These are phyloP conservation scores for Apocrypta bakeri DNA, from an alignment of 1,140 invertebrate species.

Conservation along the genomic window DNA sequence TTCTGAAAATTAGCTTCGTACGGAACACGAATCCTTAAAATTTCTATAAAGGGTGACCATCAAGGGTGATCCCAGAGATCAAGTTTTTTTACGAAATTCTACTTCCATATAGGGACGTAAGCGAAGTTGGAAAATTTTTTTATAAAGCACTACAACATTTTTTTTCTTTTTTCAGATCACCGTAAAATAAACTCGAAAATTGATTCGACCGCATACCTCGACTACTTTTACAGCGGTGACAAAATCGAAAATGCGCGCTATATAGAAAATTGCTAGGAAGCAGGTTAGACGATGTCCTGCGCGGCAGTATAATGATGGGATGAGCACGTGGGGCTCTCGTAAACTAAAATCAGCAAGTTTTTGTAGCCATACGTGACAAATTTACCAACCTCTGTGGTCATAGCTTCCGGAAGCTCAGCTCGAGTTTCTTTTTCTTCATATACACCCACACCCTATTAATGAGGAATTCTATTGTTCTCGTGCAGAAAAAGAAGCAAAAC, in stretches of 20 bases:
- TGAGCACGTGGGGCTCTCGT: neutral
- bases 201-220: neutral
- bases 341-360: slow-evolving; percentile 3
- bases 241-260: neutral
- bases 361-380: neutral
- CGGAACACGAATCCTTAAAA: too few relatives aligned
- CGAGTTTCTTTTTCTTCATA: neutral
- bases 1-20: slow-evolving; percentile 6
- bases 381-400: neutral
- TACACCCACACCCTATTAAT: too few relatives aligned
- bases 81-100: too few relatives aligned
- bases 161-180: too few relatives aligned
- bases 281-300: neutral
- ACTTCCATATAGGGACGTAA: too few relatives aligned
- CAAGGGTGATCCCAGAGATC: too few relatives aligned
- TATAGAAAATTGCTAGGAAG: slow-evolving; percentile 8
- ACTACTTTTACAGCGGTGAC: neutral
- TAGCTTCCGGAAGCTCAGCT: neutral
- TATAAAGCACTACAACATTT: too few relatives aligned
- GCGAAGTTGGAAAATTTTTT: too few relatives aligned
- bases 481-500: too few relatives aligned
- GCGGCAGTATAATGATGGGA: neutral
- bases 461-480: too few relatives aligned
- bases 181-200: neutral
- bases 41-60: too few relatives aligned